These are phyloP conservation scores for Yponomeuta cagnagella DNA, from an alignment of 2,888 invertebrate species.

Conservation along the genomic window DNA sequence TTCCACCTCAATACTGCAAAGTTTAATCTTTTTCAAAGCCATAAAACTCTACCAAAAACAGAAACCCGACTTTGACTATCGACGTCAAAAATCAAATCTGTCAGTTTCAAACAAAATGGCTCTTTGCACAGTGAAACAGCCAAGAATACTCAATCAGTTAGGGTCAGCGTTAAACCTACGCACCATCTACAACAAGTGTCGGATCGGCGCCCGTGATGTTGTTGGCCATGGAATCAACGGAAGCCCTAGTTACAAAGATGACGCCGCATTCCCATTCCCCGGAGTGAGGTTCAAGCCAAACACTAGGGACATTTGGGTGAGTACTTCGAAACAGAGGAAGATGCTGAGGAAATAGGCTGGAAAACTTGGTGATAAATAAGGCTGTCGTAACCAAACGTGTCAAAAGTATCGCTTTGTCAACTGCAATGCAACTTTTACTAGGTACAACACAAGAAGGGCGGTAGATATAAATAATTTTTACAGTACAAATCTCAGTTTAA, in stretches of 20 bases:
- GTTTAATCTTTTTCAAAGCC: neutral
- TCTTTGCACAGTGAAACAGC: neutral
- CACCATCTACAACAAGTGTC: slow-evolving; percentile 39
- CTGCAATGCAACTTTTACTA: too few relatives aligned
- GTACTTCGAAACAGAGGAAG: slow-evolving; percentile 19
- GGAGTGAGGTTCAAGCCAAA: slow-evolving; percentile 78
- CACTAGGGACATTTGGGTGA: slow-evolving; percentile 74
- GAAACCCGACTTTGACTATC: neutral
- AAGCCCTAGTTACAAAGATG: slow-evolving; percentile 73
- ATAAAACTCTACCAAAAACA: neutral
- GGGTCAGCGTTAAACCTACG: slow-evolving; percentile 19
- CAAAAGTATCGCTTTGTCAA: too few relatives aligned
- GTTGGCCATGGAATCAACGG: slow-evolving; percentile 81
- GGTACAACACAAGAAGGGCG: too few relatives aligned
- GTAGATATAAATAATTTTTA: too few relatives aligned
- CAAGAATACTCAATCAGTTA: neutral
- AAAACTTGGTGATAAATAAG: too few relatives aligned
- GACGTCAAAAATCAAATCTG: neutral
- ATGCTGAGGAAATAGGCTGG: too few relatives aligned
- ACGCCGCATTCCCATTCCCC: slow-evolving; percentile 76
- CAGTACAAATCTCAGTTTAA: too few relatives aligned
- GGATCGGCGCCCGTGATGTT: slow-evolving; percentile 78
- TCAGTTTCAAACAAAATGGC: neutral
- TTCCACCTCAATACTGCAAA: too few relatives aligned
- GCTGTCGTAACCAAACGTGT: too few relatives aligned